Conservation (phyloP, 1,140 invertebrate genomes). For the Drosophila ananassae region DNA sequence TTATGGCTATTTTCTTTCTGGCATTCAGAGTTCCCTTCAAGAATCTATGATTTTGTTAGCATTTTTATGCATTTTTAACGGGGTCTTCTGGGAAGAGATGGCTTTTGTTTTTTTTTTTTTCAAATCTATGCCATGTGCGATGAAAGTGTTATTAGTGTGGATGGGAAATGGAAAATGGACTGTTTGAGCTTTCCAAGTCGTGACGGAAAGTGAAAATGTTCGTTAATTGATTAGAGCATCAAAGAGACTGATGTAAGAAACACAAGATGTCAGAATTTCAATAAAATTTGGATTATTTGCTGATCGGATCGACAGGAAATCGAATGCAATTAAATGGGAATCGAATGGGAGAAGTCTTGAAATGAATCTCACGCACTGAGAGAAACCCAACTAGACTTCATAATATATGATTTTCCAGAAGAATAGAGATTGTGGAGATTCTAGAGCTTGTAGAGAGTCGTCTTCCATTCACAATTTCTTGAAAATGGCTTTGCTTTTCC, state of each 20-base stretch:
- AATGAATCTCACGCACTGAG: conserved; percentile 2
- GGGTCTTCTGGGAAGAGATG: conserved; percentile 25
- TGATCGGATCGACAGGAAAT: conserved; percentile 36
- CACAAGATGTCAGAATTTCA: neutral
- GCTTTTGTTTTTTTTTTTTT: conserved; percentile 35
- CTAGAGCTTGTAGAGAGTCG: no score
- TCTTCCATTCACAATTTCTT: conserved; percentile 49
- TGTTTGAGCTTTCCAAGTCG: conserved; percentile 51
- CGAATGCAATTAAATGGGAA: conserved; percentile 26
- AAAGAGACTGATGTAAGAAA: neutral
- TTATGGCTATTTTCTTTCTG: conserved; percentile 55
- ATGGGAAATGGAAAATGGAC: conserved; percentile 20
- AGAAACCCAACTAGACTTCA: neutral
- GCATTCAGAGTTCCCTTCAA: conserved; percentile 24
- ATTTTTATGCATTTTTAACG: conserved; percentile 63
- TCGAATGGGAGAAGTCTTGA: conserved; percentile 11
- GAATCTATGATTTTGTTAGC: conserved; percentile 25
- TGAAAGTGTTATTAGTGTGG: conserved; percentile 74
- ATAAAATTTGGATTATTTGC: conserved; percentile 8
- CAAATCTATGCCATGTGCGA: conserved; percentile 41
- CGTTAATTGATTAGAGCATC: conserved; percentile 32
- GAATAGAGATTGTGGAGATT: no score
- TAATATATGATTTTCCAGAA: no score
- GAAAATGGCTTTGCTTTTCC: conserved; percentile 34
- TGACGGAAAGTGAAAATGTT: conserved; percentile 66